A percentile compares a stretch with the other conserved stretches of the same genome.
Evolutionary conservation across 2,113 vertebrate species (phyloP).

Genomic region (Percina caprodes): DNA sequence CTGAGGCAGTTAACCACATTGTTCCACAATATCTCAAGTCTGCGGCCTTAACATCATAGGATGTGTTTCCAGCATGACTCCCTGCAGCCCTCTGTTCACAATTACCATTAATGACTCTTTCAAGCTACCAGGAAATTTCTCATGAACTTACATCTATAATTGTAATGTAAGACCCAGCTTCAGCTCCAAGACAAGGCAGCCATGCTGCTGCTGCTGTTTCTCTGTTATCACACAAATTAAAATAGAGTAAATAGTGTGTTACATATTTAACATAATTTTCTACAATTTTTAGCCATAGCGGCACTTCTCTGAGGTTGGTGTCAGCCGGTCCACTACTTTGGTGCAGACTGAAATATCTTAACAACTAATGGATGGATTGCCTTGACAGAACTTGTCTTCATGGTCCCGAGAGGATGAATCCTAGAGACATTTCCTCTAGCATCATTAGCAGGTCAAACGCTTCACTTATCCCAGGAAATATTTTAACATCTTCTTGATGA

Average conservation of each 20-base stretch:
- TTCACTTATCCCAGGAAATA: neutral
- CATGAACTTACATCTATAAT: conserved; percentile 29
- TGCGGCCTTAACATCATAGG: conserved; percentile 45
- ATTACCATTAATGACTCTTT: conserved; percentile 59
- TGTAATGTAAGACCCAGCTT: conserved; percentile 16
- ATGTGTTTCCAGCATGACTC: conserved; percentile 40
- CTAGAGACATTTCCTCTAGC: neutral
- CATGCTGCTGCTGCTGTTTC: neutral
- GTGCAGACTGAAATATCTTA: too few species aligned
- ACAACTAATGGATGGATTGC: too few species aligned
- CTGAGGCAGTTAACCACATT: conserved; percentile 21
- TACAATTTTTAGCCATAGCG: neutral
- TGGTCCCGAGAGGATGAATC: too few species aligned
- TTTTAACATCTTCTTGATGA: neutral
- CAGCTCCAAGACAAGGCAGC: conserved; percentile 6
- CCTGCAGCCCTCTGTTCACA: conserved; percentile 46
- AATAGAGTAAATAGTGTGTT: neutral
- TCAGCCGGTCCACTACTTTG: too few species aligned
- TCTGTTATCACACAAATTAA: neutral
- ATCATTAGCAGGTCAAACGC: neutral
- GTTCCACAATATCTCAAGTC: conserved; percentile 41
- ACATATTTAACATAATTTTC: neutral
- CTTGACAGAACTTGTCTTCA: too few species aligned
- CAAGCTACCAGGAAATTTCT: conserved; percentile 42
- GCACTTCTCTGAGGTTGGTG: too few species aligned